Conservation (phyloP, 2,888 invertebrate genomes). For the Elysia crispata region DNA sequence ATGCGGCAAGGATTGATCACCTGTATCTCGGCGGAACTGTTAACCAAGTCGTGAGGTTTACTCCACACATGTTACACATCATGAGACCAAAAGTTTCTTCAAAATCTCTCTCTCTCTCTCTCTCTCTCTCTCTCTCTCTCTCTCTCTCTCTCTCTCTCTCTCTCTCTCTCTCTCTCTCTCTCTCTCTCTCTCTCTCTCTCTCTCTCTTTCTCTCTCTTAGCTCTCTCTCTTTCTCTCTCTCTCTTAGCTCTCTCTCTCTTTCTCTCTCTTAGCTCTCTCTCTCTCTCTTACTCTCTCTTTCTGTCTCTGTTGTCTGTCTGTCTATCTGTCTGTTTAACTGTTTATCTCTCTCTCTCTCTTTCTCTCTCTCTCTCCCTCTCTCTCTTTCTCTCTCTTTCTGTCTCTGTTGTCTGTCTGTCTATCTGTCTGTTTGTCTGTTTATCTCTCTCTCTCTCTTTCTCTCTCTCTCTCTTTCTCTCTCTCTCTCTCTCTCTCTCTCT, state of each 20-base stretch:
- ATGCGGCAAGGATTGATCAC: too few species aligned
- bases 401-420: neutral
- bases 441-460: slow-evolving; percentile 30
- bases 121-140: neutral
- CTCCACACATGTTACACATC: too few species aligned
- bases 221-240: neutral
- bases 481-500: neutral
- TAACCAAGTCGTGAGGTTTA: too few species aligned
- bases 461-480: slow-evolving; percentile 30
- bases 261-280: slow-evolving; percentile 15
- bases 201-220: neutral
- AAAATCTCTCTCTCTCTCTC: neutral
- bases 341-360: slow-evolving; percentile 22
- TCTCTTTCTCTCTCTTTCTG: neutral
- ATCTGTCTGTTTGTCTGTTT: slow-evolving; percentile 28
- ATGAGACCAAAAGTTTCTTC: too few species aligned
- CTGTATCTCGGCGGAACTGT: too few species aligned
- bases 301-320: slow-evolving; percentile 31
- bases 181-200: neutral
- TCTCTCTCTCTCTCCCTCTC: neutral
- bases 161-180: neutral
- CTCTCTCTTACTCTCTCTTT: too few species aligned
- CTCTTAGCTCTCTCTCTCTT: neutral
- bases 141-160: neutral
- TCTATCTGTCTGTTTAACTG: neutral